A percentile compares a stretch with the other conserved stretches of the same genome.
phyloP scores from a whole-genome alignment of 2,888 invertebrate genomes.

The Trachelus iudaicus region DNA sequence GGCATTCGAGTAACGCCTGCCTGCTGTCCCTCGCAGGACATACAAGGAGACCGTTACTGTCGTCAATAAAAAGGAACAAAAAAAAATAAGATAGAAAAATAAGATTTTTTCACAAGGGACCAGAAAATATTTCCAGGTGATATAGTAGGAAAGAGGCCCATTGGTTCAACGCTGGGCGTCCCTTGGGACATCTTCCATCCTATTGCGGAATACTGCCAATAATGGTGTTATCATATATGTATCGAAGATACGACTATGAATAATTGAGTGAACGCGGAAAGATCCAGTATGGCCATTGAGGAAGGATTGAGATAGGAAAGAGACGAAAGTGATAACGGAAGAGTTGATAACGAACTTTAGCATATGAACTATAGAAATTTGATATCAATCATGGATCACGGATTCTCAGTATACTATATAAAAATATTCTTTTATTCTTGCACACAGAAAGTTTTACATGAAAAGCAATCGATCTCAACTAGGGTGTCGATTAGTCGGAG shows the following conservation, averaged over 20 bases:
- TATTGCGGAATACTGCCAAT: background rate
- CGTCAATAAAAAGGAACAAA: background rate
- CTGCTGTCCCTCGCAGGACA: background rate
- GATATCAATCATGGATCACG: background rate
- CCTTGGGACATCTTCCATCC: background rate
- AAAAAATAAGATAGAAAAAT: background rate
- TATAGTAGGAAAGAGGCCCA: background rate
- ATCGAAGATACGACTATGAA: constrained; percentile 34
- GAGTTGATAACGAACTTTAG: background rate
- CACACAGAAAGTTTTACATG: constrained; percentile 20
- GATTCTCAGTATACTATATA: constrained; percentile 8
- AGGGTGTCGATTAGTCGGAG: background rate
- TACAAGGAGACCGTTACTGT: background rate
- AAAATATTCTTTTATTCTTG: constrained; percentile 31
- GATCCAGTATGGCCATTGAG: background rate
- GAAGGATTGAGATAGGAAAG: background rate
- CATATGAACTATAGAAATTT: background rate
- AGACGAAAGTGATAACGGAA: background rate
- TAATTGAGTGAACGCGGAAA: constrained; percentile 34
- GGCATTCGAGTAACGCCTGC: background rate
- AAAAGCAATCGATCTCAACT: constrained; percentile 3
- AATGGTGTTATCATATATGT: constrained; percentile 5
- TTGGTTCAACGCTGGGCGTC: background rate
- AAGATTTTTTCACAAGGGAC: background rate
- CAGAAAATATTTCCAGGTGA: background rate